Evolutionary conservation across 2,888 invertebrate genomes (phyloP), one percentile per base, ranked within the genome.

Genomic region (Cryptocephalus moraei): DNA sequence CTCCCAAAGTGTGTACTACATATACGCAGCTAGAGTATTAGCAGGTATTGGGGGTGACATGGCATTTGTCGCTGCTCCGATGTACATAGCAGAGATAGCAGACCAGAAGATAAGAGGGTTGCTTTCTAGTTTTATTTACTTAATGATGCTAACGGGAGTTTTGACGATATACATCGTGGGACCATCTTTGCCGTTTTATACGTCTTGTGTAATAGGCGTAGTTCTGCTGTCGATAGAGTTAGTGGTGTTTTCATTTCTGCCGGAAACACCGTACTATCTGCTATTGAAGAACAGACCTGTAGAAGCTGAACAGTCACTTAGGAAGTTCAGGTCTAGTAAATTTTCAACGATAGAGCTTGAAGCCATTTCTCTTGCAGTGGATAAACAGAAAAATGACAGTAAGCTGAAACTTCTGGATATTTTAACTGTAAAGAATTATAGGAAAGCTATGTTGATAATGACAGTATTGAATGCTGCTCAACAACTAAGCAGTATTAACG

Each of bases 81-180:
- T 68, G 67, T 69, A 67, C 54, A 64, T 69, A 11, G 68, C 67
- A 1, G 69, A 69, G 58, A 67, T 68, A 39, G 67, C 69, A 8
- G 65, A 68, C 51, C 65, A 68, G 42, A 61, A 62, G 41, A 68
- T 69, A 9, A 48, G 69, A 40, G 69, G 69, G 32, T 63, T 67
- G 40, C 47, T 69, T 8, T 63, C 66, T 0, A 63, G 67, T 10
- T 58, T 66, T 13, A 68, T 68, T 40, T 68, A 66, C 49, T 55
- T 69, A 14, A 67, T 67, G 62, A 66, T 67, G 66, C 52, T 68
- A 9, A 49, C 63, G 11, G 68, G 69, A 8, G 61, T 69, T 33
- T 47, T 70, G 9, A 55, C 65, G 1, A 62, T 69, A 1, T 70
- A 70, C 47, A 58, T 63, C 32, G 64, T 69, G 47, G 58, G 62